Conservation (phyloP, 2,113 vertebrate species). For the Dasyurus viverrinus region DNA sequence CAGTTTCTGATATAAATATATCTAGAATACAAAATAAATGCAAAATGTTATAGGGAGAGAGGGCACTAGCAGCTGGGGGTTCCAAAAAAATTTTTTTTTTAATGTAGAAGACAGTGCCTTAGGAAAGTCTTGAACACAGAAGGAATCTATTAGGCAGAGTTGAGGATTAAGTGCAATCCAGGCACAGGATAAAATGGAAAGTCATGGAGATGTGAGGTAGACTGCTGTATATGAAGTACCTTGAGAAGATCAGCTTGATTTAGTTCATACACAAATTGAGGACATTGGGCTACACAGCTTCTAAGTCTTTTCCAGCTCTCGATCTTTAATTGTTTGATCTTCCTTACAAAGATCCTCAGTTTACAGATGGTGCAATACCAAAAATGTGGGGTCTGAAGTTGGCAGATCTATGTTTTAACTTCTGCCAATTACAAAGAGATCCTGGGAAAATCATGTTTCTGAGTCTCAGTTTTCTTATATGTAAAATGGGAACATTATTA, state of each 20-base stretch:
- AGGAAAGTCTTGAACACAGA: neutral
- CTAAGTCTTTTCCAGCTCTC: neutral
- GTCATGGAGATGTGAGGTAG: neutral
- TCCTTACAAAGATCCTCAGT: neutral
- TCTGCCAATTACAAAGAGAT: neutral
- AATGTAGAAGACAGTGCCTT: neutral
- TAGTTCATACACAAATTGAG: neutral
- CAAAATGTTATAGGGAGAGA: neutral
- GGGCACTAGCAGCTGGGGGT: neutral
- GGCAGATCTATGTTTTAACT: neutral
- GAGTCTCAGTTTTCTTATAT: neutral
- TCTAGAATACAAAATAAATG: neutral
- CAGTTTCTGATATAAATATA: neutral
- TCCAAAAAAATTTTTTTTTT: neutral
- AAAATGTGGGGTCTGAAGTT: neutral
- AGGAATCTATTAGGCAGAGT: neutral
- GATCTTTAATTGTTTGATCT: neutral
- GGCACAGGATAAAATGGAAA: neutral
- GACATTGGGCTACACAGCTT: neutral
- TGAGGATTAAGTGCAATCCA: neutral
- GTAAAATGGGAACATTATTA: neutral
- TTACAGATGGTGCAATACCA: too few relatives aligned
- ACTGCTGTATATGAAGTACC: neutral
- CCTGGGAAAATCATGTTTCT: neutral
- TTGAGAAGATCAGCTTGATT: too few relatives aligned